A percentile compares a stretch with the other conserved stretches of the same genome.
Conservation (phyloP, 2,888 invertebrate species). For the Hololepta plana region DNA sequence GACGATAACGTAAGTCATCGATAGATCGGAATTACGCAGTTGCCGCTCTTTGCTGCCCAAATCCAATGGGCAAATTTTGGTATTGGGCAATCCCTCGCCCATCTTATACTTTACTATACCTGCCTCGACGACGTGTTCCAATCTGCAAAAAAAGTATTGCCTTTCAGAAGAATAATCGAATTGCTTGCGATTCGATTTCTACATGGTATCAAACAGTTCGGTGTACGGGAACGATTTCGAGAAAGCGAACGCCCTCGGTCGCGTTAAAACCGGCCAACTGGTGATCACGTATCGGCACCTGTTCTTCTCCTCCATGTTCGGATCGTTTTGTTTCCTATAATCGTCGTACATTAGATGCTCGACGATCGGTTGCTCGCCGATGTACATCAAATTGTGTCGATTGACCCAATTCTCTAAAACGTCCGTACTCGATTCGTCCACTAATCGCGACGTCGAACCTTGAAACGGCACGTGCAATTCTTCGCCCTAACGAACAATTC, state of each 20-base stretch:
- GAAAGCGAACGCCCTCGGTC: conserved; percentile 56
- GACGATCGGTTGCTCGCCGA: conserved; percentile 52
- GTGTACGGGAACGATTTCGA: conserved; percentile 40
- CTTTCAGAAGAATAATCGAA: neutral
- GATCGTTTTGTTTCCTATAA: conserved; percentile 40
- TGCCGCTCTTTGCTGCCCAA: conserved; percentile 64
- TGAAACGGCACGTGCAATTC: conserved; percentile 9
- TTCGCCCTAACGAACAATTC: conserved; percentile 5
- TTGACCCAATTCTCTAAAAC: conserved; percentile 31
- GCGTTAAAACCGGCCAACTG: conserved; percentile 43
- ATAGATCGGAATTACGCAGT: conserved; percentile 54
- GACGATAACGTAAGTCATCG: conserved; percentile 66
- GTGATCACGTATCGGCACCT: conserved; percentile 65
- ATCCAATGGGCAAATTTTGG: conserved; percentile 65
- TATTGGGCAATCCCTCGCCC: conserved; percentile 44
- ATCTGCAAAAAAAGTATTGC: conserved; percentile 27
- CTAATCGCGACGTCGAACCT: conserved; percentile 9
- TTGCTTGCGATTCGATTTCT: conserved; percentile 16
- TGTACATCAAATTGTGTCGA: conserved; percentile 34
- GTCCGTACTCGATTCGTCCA: conserved; percentile 6
- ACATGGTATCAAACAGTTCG: conserved; percentile 50
- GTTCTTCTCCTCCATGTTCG: conserved; percentile 30
- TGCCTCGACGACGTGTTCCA: conserved; percentile 49
- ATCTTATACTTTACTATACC: conserved; percentile 56
- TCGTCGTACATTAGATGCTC: conserved; percentile 52